These are phyloP conservation scores for Gallinago nigripennis DNA, from an alignment of 2,797 vertebrate species.

Conservation along the genomic window DNA sequence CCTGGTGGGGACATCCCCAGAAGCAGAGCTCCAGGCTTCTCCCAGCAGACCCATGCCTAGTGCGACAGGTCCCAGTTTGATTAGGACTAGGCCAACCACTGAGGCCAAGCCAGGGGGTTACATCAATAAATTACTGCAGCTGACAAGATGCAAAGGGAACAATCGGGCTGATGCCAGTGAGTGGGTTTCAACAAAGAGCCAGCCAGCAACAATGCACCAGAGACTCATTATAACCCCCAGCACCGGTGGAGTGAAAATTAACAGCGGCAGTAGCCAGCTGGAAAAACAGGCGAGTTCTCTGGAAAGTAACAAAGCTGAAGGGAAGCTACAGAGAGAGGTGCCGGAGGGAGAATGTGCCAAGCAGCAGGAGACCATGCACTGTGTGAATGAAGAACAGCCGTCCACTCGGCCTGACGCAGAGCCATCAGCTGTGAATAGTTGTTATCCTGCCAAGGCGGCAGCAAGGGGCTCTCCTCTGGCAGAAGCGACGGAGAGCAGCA, in stretches of 20 bases:
- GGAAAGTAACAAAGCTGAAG: slow-evolving; percentile 10
- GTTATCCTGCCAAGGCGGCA: slow-evolving; percentile 18
- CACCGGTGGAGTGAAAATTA: slow-evolving; percentile 22
- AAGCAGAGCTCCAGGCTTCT: slow-evolving; percentile 25
- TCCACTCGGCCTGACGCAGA: slow-evolving; percentile 23
- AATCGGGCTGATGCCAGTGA: slow-evolving; percentile 42
- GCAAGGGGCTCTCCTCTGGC: slow-evolving; percentile 42
- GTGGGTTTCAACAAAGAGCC: background rate
- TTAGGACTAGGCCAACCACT: slow-evolving; percentile 25
- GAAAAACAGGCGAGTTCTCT: slow-evolving; percentile 36
- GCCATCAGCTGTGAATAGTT: slow-evolving; percentile 30
- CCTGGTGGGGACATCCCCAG: slow-evolving; percentile 57
- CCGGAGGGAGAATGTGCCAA: background rate
- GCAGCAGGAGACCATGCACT: background rate
- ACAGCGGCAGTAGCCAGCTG: slow-evolving; percentile 19
- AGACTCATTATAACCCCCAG: slow-evolving; percentile 56
- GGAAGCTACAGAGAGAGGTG: background rate
- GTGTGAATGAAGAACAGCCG: slow-evolving; percentile 55
- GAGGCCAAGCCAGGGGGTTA: slow-evolving; percentile 80
- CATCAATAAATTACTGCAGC: slow-evolving; percentile 84
- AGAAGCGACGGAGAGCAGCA: background rate
- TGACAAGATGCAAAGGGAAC: slow-evolving; percentile 73
- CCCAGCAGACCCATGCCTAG: background rate
- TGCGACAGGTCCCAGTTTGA: background rate
- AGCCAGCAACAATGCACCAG: slow-evolving; percentile 8